Evolutionary conservation across 2,888 invertebrate genomes (phyloP), one percentile per base, ranked within the genome.

Genomic region (Drosophila prostipennis): DNA sequence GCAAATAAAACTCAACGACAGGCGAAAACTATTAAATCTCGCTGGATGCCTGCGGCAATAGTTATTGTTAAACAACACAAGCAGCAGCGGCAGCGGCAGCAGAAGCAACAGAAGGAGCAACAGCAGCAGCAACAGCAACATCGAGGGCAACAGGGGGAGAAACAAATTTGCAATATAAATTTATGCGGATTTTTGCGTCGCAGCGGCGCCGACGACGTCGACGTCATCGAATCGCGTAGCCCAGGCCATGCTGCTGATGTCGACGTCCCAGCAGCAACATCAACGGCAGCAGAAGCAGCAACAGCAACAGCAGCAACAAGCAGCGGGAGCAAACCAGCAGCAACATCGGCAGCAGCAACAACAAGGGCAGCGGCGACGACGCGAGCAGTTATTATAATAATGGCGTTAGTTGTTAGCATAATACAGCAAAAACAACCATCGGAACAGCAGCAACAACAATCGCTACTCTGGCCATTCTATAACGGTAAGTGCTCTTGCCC

Each of bases 351-450:
- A 29, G 29, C 32, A 36, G 53, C 45, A 58, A 48, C 70, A 43
- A 61, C 39, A 16, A 42, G 26, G 56, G 42, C 40, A 64, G 45
- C 54, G 55, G 48, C 70, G 59, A 68, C 77, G 59, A 51, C 67
- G 57, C 75, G 71, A 55, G 37, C 78, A 63, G 74, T 80, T 82
- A 79, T 78, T 74, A 74, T 80, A 71, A 80, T 86, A 86, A 86
- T 79, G 78, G 72, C 74, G 81, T 72, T 86, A 76, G 76, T 82
- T 80, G 79, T 83, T 72, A 80, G 69, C 78, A 86, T 86, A 86
- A 78, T 74, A 68, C 77, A 82, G 57, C 70, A 79, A 54, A 71
- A 75, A 13, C 43, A 43, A 43, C 43, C 43, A 19, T 7, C 19
- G 23, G 23, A 13, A 23, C 52, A 53, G 36, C 58, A 69, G 32